Percentiles rank a stretch among this genome's conserved stretches.
These are phyloP conservation scores for Somateria mollissima DNA, from an alignment of 2,797 vertebrate species.

Conservation along the genomic window DNA sequence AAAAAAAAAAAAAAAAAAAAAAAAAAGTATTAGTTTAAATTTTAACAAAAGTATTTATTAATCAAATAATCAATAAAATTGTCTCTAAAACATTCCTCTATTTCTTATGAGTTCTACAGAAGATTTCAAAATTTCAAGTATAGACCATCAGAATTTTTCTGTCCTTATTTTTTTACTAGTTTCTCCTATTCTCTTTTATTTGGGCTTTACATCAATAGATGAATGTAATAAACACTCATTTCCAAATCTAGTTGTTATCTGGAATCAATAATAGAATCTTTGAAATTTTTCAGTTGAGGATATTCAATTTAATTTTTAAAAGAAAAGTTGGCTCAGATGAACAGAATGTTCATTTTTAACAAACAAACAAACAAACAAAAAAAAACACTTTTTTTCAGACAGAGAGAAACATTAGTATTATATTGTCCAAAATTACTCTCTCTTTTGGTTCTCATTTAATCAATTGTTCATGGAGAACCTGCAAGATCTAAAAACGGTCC, in stretches of 20 bases:
- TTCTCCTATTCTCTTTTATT: not conserved
- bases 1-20: no score
- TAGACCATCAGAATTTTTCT: not conserved
- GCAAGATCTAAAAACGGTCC: not conserved
- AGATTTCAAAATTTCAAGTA: not conserved
- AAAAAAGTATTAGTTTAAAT: not conserved
- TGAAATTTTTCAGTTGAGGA: not conserved
- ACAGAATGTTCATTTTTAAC: not conserved
- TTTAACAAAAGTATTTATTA: not conserved
- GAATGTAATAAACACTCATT: not conserved
- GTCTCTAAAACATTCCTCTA: not conserved
- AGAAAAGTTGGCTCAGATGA: not conserved
- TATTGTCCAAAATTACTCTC: fast-evolving
- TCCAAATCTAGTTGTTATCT: not conserved
- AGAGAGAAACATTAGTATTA: not conserved
- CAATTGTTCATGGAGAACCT: not conserved
- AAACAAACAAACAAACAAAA: no score
- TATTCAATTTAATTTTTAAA: not conserved
- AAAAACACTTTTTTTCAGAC: not conserved
- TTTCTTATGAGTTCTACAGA: not conserved
- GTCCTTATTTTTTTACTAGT: not conserved
- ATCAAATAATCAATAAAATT: not conserved
- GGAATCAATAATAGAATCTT: not conserved
- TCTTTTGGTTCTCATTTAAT: not conserved
- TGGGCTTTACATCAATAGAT: not conserved